Percentiles rank a stretch among this genome's conserved stretches.
Conservation (phyloP, 1,140 invertebrate genomes). For the Drosophila guanche region DNA sequence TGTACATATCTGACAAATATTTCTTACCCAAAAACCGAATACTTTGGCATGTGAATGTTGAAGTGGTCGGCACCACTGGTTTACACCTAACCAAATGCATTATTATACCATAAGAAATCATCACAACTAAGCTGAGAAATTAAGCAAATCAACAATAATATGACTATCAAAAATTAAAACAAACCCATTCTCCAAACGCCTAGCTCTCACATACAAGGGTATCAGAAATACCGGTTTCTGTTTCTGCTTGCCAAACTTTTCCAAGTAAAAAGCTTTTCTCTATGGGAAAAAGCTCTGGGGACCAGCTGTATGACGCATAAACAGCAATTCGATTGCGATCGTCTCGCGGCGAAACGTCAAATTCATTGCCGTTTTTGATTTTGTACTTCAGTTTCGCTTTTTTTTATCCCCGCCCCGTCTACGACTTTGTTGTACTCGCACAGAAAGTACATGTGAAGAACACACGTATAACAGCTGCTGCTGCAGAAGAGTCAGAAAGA, state of each 20-base stretch:
- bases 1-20: not conserved
- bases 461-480: conserved; percentile 14
- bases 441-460: conserved; percentile 23
- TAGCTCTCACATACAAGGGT: conserved; percentile 14
- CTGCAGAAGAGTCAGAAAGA: conserved; percentile 19
- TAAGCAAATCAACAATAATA: not conserved
- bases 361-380: conserved; percentile 49
- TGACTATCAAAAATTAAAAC: not conserved
- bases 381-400: conserved; percentile 61
- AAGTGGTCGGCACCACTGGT: too few relatives aligned
- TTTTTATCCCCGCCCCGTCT: conserved; percentile 7
- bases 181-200: too few relatives aligned
- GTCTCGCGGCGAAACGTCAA: conserved; percentile 49
- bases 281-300: conserved; percentile 52
- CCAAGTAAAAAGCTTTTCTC: conserved; percentile 34
- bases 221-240: conserved; percentile 36
- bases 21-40: too few relatives aligned
- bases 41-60: too few relatives aligned
- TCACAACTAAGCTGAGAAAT: not conserved
- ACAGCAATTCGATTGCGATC: conserved; percentile 45
- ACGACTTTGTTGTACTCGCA: conserved; percentile 3
- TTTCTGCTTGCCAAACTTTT: conserved; percentile 6
- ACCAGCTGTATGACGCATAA: conserved; percentile 58
- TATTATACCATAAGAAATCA: too few relatives aligned
- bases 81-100: too few relatives aligned